A percentile compares a stretch with the other conserved stretches of the same genome.
These are phyloP conservation scores for Colletes collaris DNA, from an alignment of 2,888 invertebrate genomes.

Conservation along the genomic window DNA sequence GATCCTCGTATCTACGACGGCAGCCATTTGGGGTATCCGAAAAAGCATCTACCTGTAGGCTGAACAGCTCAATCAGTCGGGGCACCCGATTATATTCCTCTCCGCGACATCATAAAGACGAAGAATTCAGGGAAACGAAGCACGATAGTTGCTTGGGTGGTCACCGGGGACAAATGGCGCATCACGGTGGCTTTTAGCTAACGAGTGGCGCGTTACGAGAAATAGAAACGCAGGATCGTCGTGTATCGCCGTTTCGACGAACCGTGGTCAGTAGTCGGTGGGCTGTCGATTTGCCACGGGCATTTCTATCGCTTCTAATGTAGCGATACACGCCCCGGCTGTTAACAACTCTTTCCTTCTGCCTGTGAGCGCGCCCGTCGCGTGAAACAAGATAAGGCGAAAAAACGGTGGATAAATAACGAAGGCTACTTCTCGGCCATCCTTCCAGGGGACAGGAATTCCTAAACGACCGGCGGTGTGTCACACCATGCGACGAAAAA, in stretches of 20 bases:
- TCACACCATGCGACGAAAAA: constrained; percentile 17
- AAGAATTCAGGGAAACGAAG: constrained; percentile 19
- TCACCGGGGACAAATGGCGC: constrained; percentile 22
- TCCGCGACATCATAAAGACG: constrained; percentile 2
- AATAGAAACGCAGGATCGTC: not conserved
- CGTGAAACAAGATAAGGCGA: constrained; percentile 66
- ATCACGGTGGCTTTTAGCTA: constrained; percentile 34
- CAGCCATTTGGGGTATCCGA: constrained; percentile 1
- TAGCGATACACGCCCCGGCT: constrained; percentile 47
- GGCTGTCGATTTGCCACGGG: constrained; percentile 34
- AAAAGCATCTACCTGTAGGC: not conserved
- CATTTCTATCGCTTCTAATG: constrained; percentile 57
- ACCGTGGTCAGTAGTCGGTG: not conserved
- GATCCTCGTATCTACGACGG: not conserved
- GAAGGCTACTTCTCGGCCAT: constrained; percentile 39
- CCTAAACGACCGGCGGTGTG: constrained; percentile 56
- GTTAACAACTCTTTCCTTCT: constrained; percentile 66
- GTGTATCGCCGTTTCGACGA: constrained; percentile 1
- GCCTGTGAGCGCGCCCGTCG: constrained; percentile 44
- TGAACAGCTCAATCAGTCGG: constrained; percentile 26
- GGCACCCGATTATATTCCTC: constrained; percentile 10
- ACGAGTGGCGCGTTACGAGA: constrained; percentile 17
- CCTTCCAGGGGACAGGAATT: constrained; percentile 52
- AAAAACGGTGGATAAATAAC: constrained; percentile 66
- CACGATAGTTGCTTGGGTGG: constrained; percentile 23